Evolutionary conservation across 2,113 vertebrate genomes (phyloP).

Genomic region (Rynchops niger): DNA sequence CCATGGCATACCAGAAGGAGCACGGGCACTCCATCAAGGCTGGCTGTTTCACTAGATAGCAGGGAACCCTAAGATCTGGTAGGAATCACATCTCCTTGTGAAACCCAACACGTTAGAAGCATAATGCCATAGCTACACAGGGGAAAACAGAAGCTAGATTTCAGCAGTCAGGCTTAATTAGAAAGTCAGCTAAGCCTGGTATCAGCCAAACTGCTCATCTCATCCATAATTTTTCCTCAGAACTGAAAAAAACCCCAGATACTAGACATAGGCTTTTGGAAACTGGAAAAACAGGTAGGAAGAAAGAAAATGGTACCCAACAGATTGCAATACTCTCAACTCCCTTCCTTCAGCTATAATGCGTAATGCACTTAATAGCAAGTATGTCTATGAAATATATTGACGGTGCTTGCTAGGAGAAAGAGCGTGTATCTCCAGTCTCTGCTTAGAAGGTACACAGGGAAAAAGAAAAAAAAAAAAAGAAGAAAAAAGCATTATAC

Average conservation of each 20-base stretch:
- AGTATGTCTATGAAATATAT: conserved; percentile 82
- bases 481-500: not conserved
- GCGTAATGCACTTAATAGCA: conserved; percentile 74
- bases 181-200: not conserved
- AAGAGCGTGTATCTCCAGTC: conserved; percentile 72
- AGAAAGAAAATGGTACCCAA: not conserved
- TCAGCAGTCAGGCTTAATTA: not conserved
- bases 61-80: not conserved
- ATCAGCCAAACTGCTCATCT: not conserved
- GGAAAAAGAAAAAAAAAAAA: not conserved
- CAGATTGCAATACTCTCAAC: not conserved
- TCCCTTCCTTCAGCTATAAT: conserved; percentile 69
- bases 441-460: conserved; percentile 74
- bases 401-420: conserved; percentile 77
- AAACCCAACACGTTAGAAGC: not conserved
- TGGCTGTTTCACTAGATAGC: not conserved
- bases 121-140: not conserved
- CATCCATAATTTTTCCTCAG: not conserved
- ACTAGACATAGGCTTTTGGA: not conserved
- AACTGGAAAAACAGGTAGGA: not conserved
- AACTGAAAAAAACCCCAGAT: not conserved
- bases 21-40: not conserved
- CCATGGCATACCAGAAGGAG: not conserved
- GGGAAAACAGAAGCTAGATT: not conserved
- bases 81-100: not conserved